Evolutionary conservation across 2,113 vertebrate species (phyloP).

Genomic region (Mesocricetus auratus): DNA sequence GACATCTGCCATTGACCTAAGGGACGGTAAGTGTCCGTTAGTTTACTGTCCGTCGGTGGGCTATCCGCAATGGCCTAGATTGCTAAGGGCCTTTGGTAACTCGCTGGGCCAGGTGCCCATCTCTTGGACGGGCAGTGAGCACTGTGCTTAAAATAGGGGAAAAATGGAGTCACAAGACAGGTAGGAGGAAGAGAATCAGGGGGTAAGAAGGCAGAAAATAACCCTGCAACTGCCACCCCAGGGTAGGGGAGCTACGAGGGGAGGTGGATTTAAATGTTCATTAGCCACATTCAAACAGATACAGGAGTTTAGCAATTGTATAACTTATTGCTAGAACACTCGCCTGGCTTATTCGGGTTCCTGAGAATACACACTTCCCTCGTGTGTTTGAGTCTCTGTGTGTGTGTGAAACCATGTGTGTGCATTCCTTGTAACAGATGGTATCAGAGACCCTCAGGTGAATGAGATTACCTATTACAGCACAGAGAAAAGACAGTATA

Average conservation of each 20-base stretch:
- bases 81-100: neutral
- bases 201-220: neutral
- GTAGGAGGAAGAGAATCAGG: neutral
- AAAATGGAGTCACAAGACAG: neutral
- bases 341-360: neutral
- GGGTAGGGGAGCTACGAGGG: neutral
- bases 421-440: neutral
- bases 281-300: slow-evolving; percentile 12
- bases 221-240: neutral
- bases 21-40: neutral
- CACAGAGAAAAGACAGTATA: neutral
- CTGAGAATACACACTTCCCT: neutral
- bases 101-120: neutral
- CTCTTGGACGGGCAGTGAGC: neutral
- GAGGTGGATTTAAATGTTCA: neutral
- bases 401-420: neutral
- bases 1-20: neutral
- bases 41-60: neutral
- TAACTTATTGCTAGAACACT: neutral
- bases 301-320: neutral
- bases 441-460: neutral
- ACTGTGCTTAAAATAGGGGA: neutral
- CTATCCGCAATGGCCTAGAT: neutral
- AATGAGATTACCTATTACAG: neutral
- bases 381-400: neutral